Evolutionary conservation across 2,113 vertebrate genomes (phyloP), one percentile per base, ranked within the genome.

Genomic region (Orientallactaga bullata): DNA sequence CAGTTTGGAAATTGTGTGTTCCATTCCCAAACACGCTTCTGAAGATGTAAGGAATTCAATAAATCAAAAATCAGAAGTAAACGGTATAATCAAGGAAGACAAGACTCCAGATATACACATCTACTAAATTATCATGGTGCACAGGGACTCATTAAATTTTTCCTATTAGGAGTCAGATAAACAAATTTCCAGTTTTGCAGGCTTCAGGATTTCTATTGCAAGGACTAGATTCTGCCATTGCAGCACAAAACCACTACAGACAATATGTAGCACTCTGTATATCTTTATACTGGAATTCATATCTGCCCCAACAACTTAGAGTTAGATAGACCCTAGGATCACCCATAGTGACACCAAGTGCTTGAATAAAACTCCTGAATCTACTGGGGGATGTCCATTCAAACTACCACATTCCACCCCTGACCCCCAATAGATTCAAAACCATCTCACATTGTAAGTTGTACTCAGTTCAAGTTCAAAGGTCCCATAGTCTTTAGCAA

Each of bases 11-110:
- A 93, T 93, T 93, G 66, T 55, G 18, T 23, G 69, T n/a, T 93
- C 39, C 47, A 69, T 63, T 89, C 20, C 74, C 94, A 92, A 88
- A 90, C 79, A 90, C 5, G 66, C 13, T 30, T 72, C 74, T 94
- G 18, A 72, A 90, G 30, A 20, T 76, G 18, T 86, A 37, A 80
- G 35, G 24, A 71, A 80, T 51, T 87, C 37, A 76, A 26, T 74
- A 85, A 90, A 88, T 82, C 4, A 35, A 74, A 82, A 89, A 69
- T 69, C n/a, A 51, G 72, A 94, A 86, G 17, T 71, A 73, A 91
- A 39, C 73, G 21, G 28, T 61, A 78, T 51, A 87, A 76, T 82
- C 63, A 94, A 82, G 73, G 26, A 91, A 94, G 83, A n/a, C 6
- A 88, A 91, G 28, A 83, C n/a, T 87, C 55, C 23, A 85, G 60